Evolutionary conservation across 2,888 invertebrate species (phyloP).

Genomic region (Rhodophaea formosa): DNA sequence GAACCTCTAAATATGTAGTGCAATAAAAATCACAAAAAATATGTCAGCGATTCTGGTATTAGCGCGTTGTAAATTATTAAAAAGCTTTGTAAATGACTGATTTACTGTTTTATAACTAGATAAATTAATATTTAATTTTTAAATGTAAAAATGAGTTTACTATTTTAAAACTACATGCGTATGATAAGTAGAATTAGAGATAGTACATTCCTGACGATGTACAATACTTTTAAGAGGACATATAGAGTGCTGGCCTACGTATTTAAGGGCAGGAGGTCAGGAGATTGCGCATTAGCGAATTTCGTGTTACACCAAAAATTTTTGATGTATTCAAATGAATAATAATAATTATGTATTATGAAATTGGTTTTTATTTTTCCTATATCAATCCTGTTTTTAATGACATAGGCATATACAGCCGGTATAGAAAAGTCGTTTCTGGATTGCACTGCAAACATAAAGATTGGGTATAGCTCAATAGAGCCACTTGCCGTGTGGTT

Average conservation of each 20-base stretch:
- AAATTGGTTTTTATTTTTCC: conserved; percentile 39
- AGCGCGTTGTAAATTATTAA: conserved; percentile 32
- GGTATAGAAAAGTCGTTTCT: no score
- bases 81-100: conserved; percentile 71
- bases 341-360: conserved; percentile 67
- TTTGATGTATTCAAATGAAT: conserved; percentile 75
- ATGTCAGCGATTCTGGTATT: conserved; percentile 14
- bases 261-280: conserved; percentile 42
- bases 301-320: conserved; percentile 75
- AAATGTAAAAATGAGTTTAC: conserved; percentile 46
- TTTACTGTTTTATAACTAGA: conserved; percentile 61
- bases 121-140: conserved; percentile 66
- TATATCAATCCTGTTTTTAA: not conserved
- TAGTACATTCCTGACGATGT: conserved; percentile 77
- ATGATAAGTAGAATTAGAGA: conserved; percentile 58
- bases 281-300: conserved; percentile 56
- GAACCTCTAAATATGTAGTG: conserved; percentile 33
- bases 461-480: no score
- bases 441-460: no score
- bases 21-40: conserved; percentile 53
- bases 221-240: conserved; percentile 60
- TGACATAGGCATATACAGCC: no score
- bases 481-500: no score
- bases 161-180: conserved; percentile 38
- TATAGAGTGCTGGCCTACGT: conserved; percentile 44